Evolutionary conservation across 2,888 invertebrate species (phyloP), one percentile per base, ranked within the genome.

Genomic region (Liopterus haemorrhoidalis): DNA sequence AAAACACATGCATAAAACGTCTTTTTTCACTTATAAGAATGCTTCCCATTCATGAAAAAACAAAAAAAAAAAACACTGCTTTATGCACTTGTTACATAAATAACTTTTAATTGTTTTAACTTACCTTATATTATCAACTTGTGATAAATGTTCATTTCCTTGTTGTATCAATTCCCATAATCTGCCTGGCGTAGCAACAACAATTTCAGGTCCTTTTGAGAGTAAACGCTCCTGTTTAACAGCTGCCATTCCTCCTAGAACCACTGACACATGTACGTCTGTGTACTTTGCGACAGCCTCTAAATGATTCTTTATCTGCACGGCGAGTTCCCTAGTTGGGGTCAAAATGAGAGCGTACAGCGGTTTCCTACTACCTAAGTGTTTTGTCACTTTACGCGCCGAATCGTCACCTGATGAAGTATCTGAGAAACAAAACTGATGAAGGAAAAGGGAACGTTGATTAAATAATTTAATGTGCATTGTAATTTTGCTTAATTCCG

Each of bases 161-260:
- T 83, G 78, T 49, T 81, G 74, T 28, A 93, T 74, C 9, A 99
- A 72, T 68, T 97, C 94, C 97, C 97, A 99, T 19, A 99, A 73
- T 8, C 99, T 73, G 0, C 99, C 99, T 0, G 99, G 97, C 0
- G 99, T 99, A 1, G 93, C 97, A 22, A 99, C 91, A 1, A 99
- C 84, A 49, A 99, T 83, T 67, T 99, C 93, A 0, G 99, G 97
- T 16, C 81, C 78, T 48, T 78, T 78, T 2, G 71, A 77, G 11
- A 97, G 72, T 39, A 97, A 69, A 46, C 99, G 72, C 65, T 90
- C 85, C 65, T 99, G 99, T 62, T 97, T 99, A 41, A 93, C 91
- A 0, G 82, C 74, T 1, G 96, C 85, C 77, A 99, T 79, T 2
- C 99, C 99, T 0, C 99, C 99, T 21, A 99, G 86, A 55, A 99